Evolutionary conservation across 2,113 vertebrate genomes (phyloP).

Genomic region (Callocephalon fimbriatum): DNA sequence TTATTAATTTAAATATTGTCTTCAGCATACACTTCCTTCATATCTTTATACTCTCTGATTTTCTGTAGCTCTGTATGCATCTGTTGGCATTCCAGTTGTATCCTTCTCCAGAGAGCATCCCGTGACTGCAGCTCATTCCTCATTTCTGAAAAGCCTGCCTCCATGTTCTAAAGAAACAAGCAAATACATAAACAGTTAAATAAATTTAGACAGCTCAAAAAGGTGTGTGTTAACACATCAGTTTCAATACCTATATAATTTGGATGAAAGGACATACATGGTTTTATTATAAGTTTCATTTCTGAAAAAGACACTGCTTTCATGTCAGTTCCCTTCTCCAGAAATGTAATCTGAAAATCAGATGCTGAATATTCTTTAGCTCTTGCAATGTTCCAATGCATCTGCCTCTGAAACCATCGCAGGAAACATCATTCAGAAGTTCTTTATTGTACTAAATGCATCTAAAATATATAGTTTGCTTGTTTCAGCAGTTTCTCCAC

Average conservation of each 20-base stretch:
- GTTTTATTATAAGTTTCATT: background rate
- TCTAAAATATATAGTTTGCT: background rate
- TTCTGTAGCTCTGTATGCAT: slow-evolving; percentile 70
- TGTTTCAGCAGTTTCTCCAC: background rate
- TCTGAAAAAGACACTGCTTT: background rate
- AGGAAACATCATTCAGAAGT: background rate
- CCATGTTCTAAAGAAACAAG: slow-evolving; percentile 74
- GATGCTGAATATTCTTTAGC: background rate
- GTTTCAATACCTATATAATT: background rate
- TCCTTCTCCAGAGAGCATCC: slow-evolving; percentile 71
- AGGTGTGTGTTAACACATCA: background rate
- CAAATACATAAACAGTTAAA: slow-evolving; percentile 15
- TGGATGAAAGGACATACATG: background rate
- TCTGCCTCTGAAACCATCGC: background rate
- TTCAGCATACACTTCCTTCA: slow-evolving; percentile 42
- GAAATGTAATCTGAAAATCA: background rate
- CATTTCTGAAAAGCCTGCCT: slow-evolving; percentile 74
- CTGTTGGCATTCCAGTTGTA: slow-evolving; percentile 73
- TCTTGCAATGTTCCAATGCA: background rate
- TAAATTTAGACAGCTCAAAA: background rate
- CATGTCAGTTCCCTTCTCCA: background rate
- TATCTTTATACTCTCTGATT: slow-evolving; percentile 48
- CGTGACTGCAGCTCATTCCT: slow-evolving; percentile 76
- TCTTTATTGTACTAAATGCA: background rate
- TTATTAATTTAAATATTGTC: background rate